Evolutionary conservation across 2,113 vertebrate genomes (phyloP).

Genomic region (Dolichallabes microphthalmus): DNA sequence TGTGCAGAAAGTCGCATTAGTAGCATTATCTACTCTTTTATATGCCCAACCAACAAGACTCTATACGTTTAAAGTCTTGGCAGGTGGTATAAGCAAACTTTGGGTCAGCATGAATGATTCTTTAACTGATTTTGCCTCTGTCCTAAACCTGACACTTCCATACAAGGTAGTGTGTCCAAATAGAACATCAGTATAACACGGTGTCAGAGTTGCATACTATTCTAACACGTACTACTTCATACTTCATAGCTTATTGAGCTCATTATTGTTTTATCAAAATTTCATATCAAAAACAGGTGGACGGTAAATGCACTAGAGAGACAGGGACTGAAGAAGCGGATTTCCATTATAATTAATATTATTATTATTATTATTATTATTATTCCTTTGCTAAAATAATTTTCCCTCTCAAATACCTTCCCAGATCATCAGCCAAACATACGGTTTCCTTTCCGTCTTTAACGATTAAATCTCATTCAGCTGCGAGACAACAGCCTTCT

Average conservation of each 20-base stretch:
- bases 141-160: background rate
- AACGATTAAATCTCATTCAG: constrained; percentile 24
- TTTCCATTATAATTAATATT: constrained; percentile 2
- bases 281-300: constrained; percentile 2
- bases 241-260: background rate
- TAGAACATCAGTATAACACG: background rate
- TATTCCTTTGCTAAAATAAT: background rate
- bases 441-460: constrained; percentile 13
- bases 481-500: constrained; percentile 24
- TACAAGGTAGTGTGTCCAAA: background rate
- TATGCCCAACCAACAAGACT: background rate
- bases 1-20: background rate
- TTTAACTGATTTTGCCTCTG: background rate
- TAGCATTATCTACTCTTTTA: background rate
- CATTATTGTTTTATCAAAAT: background rate
- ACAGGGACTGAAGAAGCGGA: background rate
- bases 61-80: background rate
- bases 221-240: background rate
- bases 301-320: background rate
- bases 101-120: too few relatives aligned
- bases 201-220: background rate
- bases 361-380: too few relatives aligned
- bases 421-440: constrained; percentile 28
- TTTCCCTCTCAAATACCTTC: constrained; percentile 25
- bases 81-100: background rate